phyloP scores from a whole-genome alignment of 2,888 invertebrate species.

The Molorchus minor region DNA sequence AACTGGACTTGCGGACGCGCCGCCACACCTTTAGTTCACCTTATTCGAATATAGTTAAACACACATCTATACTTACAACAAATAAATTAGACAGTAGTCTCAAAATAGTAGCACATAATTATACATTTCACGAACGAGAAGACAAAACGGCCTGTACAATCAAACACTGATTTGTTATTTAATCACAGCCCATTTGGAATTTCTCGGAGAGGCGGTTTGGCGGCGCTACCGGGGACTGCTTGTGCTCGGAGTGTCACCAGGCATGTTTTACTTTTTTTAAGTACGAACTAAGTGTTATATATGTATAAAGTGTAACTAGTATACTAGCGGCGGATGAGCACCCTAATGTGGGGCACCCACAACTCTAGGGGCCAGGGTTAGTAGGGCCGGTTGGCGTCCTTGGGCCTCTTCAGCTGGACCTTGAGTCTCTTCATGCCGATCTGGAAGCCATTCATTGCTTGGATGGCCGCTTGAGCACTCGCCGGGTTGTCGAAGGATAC shows the following conservation, averaged over 20 bases:
- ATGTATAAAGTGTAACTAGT: conserved; percentile 49
- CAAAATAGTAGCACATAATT: conserved; percentile 60
- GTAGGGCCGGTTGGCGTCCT: conserved; percentile 98
- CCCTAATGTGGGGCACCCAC: conserved; percentile 52
- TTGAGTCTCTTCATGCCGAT: conserved; percentile 99
- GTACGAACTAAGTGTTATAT: conserved; percentile 44
- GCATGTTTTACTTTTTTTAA: conserved; percentile 45
- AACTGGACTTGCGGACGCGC: conserved; percentile 51
- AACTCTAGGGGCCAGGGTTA: conserved; percentile 72
- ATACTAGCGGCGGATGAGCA: conserved; percentile 56
- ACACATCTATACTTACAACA: conserved; percentile 53
- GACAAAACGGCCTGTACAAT: conserved; percentile 76
- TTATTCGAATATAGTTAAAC: conserved; percentile 53
- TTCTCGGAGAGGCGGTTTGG: conserved; percentile 64
- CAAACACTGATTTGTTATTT: conserved; percentile 72
- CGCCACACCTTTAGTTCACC: conserved; percentile 47
- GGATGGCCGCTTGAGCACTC: conserved; percentile 98
- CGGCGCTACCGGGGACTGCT: conserved; percentile 50
- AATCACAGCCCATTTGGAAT: conserved; percentile 87
- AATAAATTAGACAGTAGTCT: conserved; percentile 59
- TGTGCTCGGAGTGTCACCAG: conserved; percentile 50
- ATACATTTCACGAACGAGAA: conserved; percentile 64
- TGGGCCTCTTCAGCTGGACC: conserved; percentile 98
- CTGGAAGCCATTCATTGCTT: conserved; percentile 99
- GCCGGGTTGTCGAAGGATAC: conserved; percentile 99